These are phyloP conservation scores for Thalassaphorura encarpata DNA, from an alignment of 1,140 invertebrate genomes.

Conservation along the genomic window DNA sequence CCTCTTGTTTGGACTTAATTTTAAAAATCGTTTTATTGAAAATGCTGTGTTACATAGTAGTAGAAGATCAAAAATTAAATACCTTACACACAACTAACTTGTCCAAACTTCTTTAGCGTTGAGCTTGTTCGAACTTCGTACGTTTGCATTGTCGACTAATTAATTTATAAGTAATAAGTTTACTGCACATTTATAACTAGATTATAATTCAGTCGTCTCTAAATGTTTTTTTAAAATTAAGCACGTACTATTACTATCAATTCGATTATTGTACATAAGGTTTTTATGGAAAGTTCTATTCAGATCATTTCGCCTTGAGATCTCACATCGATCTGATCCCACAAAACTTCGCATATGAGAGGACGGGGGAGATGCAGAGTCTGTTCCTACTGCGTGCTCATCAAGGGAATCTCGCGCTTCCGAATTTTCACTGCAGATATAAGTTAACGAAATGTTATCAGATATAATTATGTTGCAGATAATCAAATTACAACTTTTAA, in stretches of 20 bases:
- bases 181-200: not conserved
- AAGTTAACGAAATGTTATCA: no score
- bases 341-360: slow-evolving; percentile 31
- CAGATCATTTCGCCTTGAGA: slow-evolving; percentile 23
- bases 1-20: no score
- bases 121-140: no score
- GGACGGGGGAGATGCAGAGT: slow-evolving; percentile 37
- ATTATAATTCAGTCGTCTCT: slow-evolving; percentile 32
- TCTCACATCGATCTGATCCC: slow-evolving; percentile 20
- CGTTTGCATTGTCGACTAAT: no score
- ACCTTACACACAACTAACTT: no score
- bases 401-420: slow-evolving; percentile 70
- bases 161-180: no score
- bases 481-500: not conserved
- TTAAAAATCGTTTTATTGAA: no score
- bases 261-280: slow-evolving; percentile 27
- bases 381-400: slow-evolving; percentile 71
- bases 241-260: slow-evolving; percentile 25
- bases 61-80: no score
- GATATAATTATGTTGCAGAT: not conserved
- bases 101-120: not conserved
- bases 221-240: slow-evolving; percentile 33
- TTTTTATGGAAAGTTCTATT: slow-evolving; percentile 31
- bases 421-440: slow-evolving; percentile 54
- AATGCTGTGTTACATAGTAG: no score